Percentiles rank a stretch among this genome's conserved stretches.
phyloP scores from a whole-genome alignment of 2,797 vertebrate species.

The Hafferia zeledoni region DNA sequence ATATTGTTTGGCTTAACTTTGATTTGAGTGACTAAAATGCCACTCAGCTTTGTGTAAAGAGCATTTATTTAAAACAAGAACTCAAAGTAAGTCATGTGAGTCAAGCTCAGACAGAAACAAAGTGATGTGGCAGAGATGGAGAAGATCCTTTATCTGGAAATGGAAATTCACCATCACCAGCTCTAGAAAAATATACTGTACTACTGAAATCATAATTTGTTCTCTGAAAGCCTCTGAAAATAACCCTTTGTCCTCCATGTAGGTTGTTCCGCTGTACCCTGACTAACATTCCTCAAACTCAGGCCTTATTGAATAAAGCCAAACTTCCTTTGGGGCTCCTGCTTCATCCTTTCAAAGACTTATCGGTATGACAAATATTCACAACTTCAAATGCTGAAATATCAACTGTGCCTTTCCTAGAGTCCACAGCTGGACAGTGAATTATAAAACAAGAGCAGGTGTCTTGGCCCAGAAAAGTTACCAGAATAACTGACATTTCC shows the following conservation, averaged over 20 bases:
- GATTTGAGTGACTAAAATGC: not conserved
- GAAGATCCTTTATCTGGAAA: not conserved
- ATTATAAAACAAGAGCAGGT: not conserved
- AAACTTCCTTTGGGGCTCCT: slow-evolving; percentile 95
- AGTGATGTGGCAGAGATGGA: not conserved
- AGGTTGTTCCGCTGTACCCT: slow-evolving; percentile 94
- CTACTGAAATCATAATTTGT: not conserved
- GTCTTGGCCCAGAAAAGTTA: not conserved
- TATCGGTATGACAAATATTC: slow-evolving; percentile 84
- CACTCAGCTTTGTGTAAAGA: not conserved
- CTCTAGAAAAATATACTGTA: not conserved
- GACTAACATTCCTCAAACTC: slow-evolving; percentile 96
- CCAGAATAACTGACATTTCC: not conserved
- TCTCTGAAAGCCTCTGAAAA: slow-evolving; percentile 52
- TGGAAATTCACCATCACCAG: not conserved
- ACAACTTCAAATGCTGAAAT: slow-evolving; percentile 19
- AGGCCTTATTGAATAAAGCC: slow-evolving; percentile 95
- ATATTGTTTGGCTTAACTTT: not conserved
- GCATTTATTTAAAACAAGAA: not conserved
- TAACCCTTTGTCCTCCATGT: slow-evolving; percentile 58
- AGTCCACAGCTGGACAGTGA: not conserved
- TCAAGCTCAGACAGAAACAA: not conserved
- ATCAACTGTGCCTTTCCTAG: not conserved
- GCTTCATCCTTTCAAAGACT: slow-evolving; percentile 97
- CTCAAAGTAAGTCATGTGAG: not conserved